These are phyloP conservation scores for Nowickia ferox DNA, from an alignment of 2,888 invertebrate species.

Conservation along the genomic window DNA sequence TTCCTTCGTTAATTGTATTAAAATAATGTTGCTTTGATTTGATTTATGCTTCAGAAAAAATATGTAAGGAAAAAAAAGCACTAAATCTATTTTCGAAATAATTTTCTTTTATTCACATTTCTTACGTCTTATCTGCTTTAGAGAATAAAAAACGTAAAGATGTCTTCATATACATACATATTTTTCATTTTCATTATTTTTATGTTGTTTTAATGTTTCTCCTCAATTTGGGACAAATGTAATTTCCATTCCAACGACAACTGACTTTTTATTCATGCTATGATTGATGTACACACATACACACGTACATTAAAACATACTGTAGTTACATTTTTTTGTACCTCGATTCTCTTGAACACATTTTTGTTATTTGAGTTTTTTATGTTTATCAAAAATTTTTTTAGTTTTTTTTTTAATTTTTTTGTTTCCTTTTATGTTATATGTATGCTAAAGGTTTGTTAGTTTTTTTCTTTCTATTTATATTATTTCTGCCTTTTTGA, in stretches of 20 bases:
- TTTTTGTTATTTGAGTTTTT: constrained; percentile 18
- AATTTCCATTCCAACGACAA: constrained; percentile 14
- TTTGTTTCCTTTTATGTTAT: neutral
- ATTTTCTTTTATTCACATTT: neutral
- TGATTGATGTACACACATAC: constrained; percentile 12
- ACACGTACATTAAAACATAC: neutral
- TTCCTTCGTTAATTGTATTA: too few species aligned
- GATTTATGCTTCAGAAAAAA: neutral
- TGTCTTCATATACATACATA: neutral
- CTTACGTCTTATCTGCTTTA: neutral
- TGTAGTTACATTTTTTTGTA: neutral
- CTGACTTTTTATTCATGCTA: constrained; percentile 20
- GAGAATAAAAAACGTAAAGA: neutral
- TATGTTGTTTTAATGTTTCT: constrained; percentile 31
- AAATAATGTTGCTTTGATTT: neutral
- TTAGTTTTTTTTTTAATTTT: neutral
- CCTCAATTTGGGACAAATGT: constrained; percentile 40
- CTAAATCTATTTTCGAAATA: neutral
- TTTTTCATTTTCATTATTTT: constrained; percentile 31
- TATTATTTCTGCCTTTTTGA: constrained; percentile 41
- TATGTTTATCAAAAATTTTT: constrained; percentile 10
- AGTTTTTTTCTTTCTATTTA: constrained; percentile 6
- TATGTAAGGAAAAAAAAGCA: neutral
- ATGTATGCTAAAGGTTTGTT: neutral
- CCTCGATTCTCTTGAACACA: constrained; percentile 12